Conservation (phyloP, 1,140 invertebrate genomes). For the Brachionus koreanus region DNA sequence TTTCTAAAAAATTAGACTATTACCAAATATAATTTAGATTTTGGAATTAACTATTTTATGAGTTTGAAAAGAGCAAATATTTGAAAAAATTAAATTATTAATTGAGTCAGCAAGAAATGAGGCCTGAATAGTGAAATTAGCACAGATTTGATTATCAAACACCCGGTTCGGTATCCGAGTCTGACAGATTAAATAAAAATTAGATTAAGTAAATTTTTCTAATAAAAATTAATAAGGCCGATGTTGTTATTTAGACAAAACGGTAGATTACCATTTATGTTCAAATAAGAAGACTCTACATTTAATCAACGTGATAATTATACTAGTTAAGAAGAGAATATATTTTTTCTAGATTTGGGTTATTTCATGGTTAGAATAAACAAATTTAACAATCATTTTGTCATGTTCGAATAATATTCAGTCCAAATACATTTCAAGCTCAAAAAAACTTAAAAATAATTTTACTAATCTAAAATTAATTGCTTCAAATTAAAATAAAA, state of each 20-base stretch:
- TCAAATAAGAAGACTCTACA: neutral
- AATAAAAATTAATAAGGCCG: constrained; percentile 3
- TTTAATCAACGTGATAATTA: constrained; percentile 25
- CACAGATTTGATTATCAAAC: neutral
- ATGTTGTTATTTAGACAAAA: constrained; percentile 9
- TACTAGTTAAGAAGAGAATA: neutral
- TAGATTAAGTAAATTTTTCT: constrained; percentile 20
- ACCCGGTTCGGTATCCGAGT: neutral
- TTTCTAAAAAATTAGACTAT: neutral
- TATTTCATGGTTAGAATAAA: neutral
- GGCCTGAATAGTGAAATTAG: neutral
- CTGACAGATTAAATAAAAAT: constrained; percentile 26
- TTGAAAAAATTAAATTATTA: neutral
- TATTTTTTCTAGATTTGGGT: neutral
- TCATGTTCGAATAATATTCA: constrained; percentile 3
- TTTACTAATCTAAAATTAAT: neutral
- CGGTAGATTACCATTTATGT: neutral
- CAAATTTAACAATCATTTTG: neutral
- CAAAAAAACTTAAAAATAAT: neutral
- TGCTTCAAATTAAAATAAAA: neutral
- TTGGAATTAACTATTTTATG: neutral
- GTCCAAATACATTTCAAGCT: neutral
- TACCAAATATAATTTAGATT: neutral
- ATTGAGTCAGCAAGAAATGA: neutral
- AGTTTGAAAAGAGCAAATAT: neutral